Evolutionary conservation across 2,113 vertebrate species (phyloP).

Genomic region (Atherinomorus stipes): DNA sequence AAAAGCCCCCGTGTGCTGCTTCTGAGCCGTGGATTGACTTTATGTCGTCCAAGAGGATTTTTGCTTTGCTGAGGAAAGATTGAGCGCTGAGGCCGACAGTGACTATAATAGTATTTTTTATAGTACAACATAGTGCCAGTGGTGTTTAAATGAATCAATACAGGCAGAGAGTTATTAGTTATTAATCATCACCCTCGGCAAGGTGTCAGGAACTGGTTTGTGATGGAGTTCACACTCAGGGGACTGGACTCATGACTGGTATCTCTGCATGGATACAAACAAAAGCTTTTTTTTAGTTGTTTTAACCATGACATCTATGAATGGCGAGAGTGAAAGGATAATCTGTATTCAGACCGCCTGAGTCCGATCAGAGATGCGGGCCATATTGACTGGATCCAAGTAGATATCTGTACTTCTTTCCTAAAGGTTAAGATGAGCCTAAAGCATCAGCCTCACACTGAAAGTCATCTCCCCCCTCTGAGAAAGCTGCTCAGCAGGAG

Average conservation of each 20-base stretch:
- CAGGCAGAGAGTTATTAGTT: background rate
- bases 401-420: constrained; percentile 45
- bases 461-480: constrained; percentile 26
- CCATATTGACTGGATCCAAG: constrained; percentile 28
- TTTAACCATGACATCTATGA: constrained; percentile 41
- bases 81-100: background rate
- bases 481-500: constrained; percentile 30
- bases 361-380: constrained; percentile 51
- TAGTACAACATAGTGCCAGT: background rate
- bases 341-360: constrained; percentile 53
- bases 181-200: background rate
- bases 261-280: too few species aligned
- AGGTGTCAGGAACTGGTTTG: background rate
- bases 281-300: constrained; percentile 17
- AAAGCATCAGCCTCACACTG: constrained; percentile 27
- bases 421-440: constrained; percentile 55
- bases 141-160: constrained; percentile 5
- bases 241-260: background rate
- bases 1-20: background rate
- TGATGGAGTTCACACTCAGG: background rate
- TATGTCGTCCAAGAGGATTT: background rate
- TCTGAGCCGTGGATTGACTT: background rate
- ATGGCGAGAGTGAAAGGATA: constrained; percentile 59
- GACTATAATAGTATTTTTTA: background rate
- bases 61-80: background rate